Base-by-base conservation (phyloP, 2,888 invertebrate species). In the Elysia crispata region DNA sequence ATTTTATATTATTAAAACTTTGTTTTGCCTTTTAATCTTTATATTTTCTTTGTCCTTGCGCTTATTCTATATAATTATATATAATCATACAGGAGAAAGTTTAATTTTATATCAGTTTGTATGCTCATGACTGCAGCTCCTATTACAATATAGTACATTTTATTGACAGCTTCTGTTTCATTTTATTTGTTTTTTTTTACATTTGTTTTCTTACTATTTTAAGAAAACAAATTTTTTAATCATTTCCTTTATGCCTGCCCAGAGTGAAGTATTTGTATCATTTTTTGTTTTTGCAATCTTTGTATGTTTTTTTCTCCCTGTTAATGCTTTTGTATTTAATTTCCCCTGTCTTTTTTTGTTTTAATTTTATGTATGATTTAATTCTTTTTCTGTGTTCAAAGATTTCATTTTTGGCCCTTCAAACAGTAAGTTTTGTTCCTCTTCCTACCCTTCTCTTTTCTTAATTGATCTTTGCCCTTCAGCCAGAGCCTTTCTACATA, bases 361-460 rank as follows among this genome's bases (percentile, higher is more conserved):
- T 1, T 67, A n/a, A 31, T 33, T 23, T 60, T 76, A 62, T 62
- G 3, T 62, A n/a, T 57, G 28, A 54, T 50, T 50, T n/a, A 15
- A 15, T 62, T 54, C 28, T 33, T 62, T 33, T 76, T 54, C 41
- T 60, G 60, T 33, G 23, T 11, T 54, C 23, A n/a, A 49, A 31
- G 28, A 50, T 30, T 41, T 8, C 67, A 23, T 73, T 73, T 73
- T 41, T 41, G 25, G 28, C 11, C 49, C n/a, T 73, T 41, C 28
- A 13, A 54, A n/a, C 23, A 50, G 20, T 5, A 1, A 33, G 25
- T 33, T 23, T 33, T 25, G 41, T 67, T 15, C 54, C n/a, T 76
- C 28, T 18, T 18, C 67, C 23, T n/a, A 18, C 15, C 30, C 30
- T 28, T 69, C 69, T 54, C 28, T 54, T 30, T 69, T 28, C n/a